Base-by-base conservation (phyloP, 1,140 invertebrate genomes). In the Leptonema lineaticorne region DNA sequence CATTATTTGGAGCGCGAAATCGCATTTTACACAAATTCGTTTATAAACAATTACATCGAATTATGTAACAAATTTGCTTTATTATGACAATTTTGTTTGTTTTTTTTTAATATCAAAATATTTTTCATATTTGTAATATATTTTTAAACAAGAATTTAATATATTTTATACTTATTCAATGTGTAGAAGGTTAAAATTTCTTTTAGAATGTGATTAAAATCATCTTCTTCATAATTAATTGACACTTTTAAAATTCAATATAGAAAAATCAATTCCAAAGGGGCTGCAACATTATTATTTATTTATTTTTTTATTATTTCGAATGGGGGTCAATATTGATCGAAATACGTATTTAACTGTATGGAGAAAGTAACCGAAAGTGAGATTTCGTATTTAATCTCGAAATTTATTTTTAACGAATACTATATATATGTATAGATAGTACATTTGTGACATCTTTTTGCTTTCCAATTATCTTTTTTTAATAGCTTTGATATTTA, bases 321-420 rank as follows among this genome's bases (percentile, higher is more conserved):
- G 33, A 67, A 46, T 46, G 56, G 46, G 20, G 65, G 56, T 67
- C 65, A 58, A 24, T 57, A 26, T 22, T 64, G 1, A 64, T 41
- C 27, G 28, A n/a, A n/a, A 28, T 66, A 41, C 27, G 64, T 11
- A 37, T 1, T 7, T 14, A 27, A 9, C 29, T 28, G 45, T 46
- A 1, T 14, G 33, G 53, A 46, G 65, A 67, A 67, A 67, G 65
- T 67, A 56, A 59, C 65, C 65, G 65, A 67, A 67, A 67, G 65
- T 67, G 65, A 67, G 65, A 67, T 53, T 53, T 24, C 7, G 22
- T 53, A 24, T 26, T 48, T 9, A 2, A 50, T 63, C 59, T 56
- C 20, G 6, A 27, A 14, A 26, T 58, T 27, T 28, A 28, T 27
- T 58, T 27, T 27, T 27, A n/a, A 6, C 11, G 16, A 26, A 53